phyloP scores from a whole-genome alignment of 1,140 invertebrate genomes.

The Trichonephila clavipes region DNA sequence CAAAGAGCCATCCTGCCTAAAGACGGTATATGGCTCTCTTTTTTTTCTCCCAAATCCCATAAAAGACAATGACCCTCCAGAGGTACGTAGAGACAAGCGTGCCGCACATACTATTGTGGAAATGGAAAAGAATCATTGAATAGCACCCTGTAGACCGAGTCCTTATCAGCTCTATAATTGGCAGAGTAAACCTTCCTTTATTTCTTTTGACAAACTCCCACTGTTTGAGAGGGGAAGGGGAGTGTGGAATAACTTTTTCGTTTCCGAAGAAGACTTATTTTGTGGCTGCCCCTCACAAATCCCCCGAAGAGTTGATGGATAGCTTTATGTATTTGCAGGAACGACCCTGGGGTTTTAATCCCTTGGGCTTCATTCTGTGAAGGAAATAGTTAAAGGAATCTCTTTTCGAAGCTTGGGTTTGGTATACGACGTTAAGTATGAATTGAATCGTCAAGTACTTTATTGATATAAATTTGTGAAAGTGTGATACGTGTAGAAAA shows the following conservation, averaged over 20 bases:
- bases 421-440: too few relatives aligned
- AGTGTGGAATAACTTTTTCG: background rate
- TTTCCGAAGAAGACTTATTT: conserved; percentile 45
- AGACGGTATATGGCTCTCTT: background rate
- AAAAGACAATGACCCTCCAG: conserved; percentile 62
- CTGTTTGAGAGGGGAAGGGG: conserved; percentile 9
- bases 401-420: too few relatives aligned
- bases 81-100: background rate
- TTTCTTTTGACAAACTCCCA: conserved; percentile 70
- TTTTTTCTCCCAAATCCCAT: conserved; percentile 31
- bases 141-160: conserved; percentile 60
- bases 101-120: background rate
- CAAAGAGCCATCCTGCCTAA: conserved; percentile 1
- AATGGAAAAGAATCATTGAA: conserved; percentile 60
- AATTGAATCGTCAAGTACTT: too few relatives aligned
- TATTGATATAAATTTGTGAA: too few relatives aligned
- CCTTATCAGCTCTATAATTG: conserved; percentile 70
- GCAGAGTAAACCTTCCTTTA: conserved; percentile 51
- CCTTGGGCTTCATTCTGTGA: too few relatives aligned
- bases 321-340: background rate
- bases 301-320: conserved; percentile 32
- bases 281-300: conserved; percentile 34
- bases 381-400: too few relatives aligned
- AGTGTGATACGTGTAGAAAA: too few relatives aligned
- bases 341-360: background rate